phyloP scores from a whole-genome alignment of 2,113 vertebrate species.

The Haemorhous mexicanus region DNA sequence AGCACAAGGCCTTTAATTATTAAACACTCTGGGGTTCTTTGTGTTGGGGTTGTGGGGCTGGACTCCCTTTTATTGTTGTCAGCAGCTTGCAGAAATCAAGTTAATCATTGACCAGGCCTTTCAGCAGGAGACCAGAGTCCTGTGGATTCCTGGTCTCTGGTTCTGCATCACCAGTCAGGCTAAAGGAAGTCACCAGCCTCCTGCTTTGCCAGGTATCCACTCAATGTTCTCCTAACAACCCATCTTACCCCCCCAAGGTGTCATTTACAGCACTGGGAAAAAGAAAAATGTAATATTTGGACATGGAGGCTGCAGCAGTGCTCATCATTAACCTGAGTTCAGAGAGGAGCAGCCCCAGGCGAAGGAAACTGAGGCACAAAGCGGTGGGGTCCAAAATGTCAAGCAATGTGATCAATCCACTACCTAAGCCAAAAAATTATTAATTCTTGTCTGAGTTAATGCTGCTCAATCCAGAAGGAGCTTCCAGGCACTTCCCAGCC shows the following conservation, averaged over 20 bases:
- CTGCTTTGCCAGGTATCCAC: not conserved
- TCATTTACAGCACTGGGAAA: not conserved
- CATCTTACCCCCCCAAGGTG: not conserved
- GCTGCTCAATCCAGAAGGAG: not conserved
- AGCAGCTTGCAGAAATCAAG: conserved; percentile 41
- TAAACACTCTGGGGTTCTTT: conserved; percentile 48
- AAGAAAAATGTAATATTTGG: not conserved
- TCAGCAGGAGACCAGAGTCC: conserved; percentile 32
- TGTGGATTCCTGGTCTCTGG: not conserved
- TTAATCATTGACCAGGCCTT: conserved; percentile 64
- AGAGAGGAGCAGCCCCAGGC: too few species aligned
- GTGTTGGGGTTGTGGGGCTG: not conserved
- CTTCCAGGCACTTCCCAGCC: not conserved
- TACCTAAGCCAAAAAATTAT: rapidly evolving
- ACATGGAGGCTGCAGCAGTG: rapidly evolving
- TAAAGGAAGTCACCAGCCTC: not conserved
- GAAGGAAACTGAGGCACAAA: not conserved
- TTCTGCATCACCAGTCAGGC: conserved; percentile 14
- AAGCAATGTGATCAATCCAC: rapidly evolving
- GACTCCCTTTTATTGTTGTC: conserved; percentile 31
- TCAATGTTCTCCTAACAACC: not conserved
- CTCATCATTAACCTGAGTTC: not conserved
- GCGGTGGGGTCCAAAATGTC: rapidly evolving
- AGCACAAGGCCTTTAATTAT: conserved; percentile 62
- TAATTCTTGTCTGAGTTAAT: not conserved